A percentile compares a stretch with the other conserved stretches of the same genome.
phyloP scores from a whole-genome alignment of 2,888 invertebrate genomes.

The Cremastobaeus sp. region DNA sequence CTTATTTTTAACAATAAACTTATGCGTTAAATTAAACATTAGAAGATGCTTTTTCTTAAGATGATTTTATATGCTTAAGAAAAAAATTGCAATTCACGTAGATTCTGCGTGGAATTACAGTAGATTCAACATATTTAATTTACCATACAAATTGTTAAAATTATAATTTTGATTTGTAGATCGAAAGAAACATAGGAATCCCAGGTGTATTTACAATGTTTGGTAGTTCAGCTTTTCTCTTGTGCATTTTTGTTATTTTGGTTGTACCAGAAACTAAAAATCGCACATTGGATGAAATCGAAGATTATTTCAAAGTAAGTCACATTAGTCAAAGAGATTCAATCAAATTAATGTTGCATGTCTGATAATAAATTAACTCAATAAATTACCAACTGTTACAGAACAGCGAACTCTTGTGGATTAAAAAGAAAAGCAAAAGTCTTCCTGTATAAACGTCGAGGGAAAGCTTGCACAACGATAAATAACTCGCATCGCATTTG shows the following conservation, averaged over 20 bases:
- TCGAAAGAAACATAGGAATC: constrained; percentile 80
- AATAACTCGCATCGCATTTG: constrained; percentile 40
- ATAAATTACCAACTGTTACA: constrained; percentile 35
- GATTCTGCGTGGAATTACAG: too few relatives aligned
- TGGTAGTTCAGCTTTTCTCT: constrained; percentile 82
- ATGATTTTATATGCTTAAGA: too few relatives aligned
- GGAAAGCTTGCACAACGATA: too few relatives aligned
- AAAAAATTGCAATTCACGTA: too few relatives aligned
- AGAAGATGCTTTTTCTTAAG: too few relatives aligned
- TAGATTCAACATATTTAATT: too few relatives aligned
- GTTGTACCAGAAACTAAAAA: constrained; percentile 88
- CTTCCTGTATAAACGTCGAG: constrained; percentile 17
- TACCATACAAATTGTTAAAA: background rate
- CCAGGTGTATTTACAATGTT: constrained; percentile 86
- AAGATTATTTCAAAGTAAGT: constrained; percentile 87
- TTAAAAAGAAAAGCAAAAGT: constrained; percentile 62
- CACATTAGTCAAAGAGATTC: too few relatives aligned
- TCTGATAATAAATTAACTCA: constrained; percentile 56
- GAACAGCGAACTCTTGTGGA: constrained; percentile 72
- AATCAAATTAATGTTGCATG: too few relatives aligned
- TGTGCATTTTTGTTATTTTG: constrained; percentile 83
- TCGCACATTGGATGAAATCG: constrained; percentile 85
- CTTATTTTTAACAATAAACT: too few relatives aligned
- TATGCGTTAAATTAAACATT: too few relatives aligned
- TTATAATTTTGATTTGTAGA: constrained; percentile 54